phyloP scores from a whole-genome alignment of 2,888 invertebrate genomes.

The Catocala fraxini region DNA sequence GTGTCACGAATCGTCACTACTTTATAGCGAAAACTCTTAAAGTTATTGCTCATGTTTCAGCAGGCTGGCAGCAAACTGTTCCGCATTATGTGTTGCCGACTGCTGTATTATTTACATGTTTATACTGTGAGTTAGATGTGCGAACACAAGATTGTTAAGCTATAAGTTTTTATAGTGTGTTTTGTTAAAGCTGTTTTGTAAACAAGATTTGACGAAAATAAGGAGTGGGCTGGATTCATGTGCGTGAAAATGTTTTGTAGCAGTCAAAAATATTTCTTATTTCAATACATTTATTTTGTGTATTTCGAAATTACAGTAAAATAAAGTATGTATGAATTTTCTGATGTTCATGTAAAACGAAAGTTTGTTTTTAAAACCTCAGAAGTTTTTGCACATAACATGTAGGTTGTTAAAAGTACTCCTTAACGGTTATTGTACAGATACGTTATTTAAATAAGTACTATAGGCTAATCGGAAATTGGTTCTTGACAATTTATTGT shows the following conservation, averaged over 20 bases:
- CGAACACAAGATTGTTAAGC: slow-evolving; percentile 28
- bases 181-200: slow-evolving; percentile 8
- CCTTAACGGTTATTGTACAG: too few relatives aligned
- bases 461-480: too few relatives aligned
- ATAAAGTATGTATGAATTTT: too few relatives aligned
- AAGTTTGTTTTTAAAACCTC: too few relatives aligned
- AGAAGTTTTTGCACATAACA: too few relatives aligned
- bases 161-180: slow-evolving; percentile 10
- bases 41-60: slow-evolving; percentile 59
- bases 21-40: slow-evolving; percentile 64
- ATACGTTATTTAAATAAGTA: too few relatives aligned
- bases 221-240: neutral
- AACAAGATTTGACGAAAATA: slow-evolving; percentile 10
- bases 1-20: slow-evolving; percentile 56
- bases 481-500: too few relatives aligned
- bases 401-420: too few relatives aligned
- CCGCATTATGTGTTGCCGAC: slow-evolving; percentile 42
- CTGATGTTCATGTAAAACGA: too few relatives aligned
- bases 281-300: too few relatives aligned
- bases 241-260: neutral
- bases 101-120: slow-evolving; percentile 49
- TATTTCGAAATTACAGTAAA: too few relatives aligned
- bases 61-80: slow-evolving; percentile 54
- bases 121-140: slow-evolving; percentile 38
- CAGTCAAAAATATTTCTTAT: too few relatives aligned